A percentile compares a stretch with the other conserved stretches of the same genome.
Conservation (phyloP, 2,113 vertebrate species). For the Solea solea region DNA sequence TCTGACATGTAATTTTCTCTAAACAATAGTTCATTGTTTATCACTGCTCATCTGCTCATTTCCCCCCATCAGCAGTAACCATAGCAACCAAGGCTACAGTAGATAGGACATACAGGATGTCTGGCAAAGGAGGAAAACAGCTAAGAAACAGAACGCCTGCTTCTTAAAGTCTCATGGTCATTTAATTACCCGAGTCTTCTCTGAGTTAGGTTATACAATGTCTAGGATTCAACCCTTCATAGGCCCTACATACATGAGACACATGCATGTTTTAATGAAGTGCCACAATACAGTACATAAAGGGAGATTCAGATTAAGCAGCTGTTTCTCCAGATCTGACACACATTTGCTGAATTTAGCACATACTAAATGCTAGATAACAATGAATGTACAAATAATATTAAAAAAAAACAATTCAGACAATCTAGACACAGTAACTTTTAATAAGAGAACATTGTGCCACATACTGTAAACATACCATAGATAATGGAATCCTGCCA, state of each 20-base stretch:
- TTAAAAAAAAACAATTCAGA: too few relatives aligned
- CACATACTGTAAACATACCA: background rate
- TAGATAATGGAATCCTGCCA: constrained; percentile 1
- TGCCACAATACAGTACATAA: background rate
- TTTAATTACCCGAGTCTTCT: background rate
- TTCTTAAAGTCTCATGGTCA: background rate
- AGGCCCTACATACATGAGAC: background rate
- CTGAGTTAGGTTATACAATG: background rate
- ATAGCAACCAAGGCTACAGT: constrained; percentile 12
- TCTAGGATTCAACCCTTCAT: too few relatives aligned
- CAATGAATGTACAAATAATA: too few relatives aligned
- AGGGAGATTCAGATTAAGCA: background rate
- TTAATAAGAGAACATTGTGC: too few relatives aligned
- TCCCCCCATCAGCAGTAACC: constrained; percentile 5
- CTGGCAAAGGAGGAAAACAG: background rate
- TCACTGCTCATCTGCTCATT: background rate
- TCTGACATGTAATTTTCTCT: background rate
- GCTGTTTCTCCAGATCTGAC: too few relatives aligned
- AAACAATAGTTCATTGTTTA: constrained; percentile 1
- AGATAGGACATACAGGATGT: background rate
- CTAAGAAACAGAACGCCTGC: background rate
- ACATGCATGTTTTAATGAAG: background rate
- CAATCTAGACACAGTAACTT: too few relatives aligned
- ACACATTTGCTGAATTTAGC: too few relatives aligned
- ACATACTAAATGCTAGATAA: too few relatives aligned